Conservation (phyloP, 2,797 vertebrate species). For the Cryptoprocta ferox region DNA sequence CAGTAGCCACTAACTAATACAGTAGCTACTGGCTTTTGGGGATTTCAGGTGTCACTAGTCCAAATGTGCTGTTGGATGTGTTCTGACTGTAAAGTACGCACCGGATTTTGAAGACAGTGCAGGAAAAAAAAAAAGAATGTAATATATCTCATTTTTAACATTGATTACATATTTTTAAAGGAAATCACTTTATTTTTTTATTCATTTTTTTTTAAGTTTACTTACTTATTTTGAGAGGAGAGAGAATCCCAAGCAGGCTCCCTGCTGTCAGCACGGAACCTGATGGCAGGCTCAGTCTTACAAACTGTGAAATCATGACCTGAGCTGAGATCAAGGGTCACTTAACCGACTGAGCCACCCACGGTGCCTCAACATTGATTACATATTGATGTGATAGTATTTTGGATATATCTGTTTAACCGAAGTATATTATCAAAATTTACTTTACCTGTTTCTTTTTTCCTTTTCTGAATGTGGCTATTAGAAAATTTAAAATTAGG, state of each 20-base stretch:
- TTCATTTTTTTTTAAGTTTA: no score
- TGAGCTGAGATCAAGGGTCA: no score
- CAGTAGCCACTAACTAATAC: not conserved
- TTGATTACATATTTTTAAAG: not conserved
- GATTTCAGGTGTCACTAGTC: not conserved
- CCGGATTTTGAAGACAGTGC: not conserved
- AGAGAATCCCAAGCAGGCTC: no score
- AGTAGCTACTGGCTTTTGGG: not conserved
- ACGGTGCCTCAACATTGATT: not conserved
- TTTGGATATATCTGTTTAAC: constrained; percentile 43
- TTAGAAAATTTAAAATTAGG: not conserved
- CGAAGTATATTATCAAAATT: constrained; percentile 41
- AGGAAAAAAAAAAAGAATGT: not conserved
- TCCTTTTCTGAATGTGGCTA: not conserved
- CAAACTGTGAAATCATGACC: no score
- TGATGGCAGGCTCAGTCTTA: no score
- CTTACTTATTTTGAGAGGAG: no score
- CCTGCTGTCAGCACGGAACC: no score
- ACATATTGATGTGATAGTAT: not conserved
- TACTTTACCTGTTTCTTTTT: constrained; percentile 11
- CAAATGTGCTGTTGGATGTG: not conserved
- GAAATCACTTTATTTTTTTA: no score
- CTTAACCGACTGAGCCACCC: no score
- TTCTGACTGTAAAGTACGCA: not conserved
- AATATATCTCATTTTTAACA: constrained; percentile 8